Evolutionary conservation across 2,797 vertebrate genomes (phyloP).

Genomic region (Manis pentadactyla): DNA sequence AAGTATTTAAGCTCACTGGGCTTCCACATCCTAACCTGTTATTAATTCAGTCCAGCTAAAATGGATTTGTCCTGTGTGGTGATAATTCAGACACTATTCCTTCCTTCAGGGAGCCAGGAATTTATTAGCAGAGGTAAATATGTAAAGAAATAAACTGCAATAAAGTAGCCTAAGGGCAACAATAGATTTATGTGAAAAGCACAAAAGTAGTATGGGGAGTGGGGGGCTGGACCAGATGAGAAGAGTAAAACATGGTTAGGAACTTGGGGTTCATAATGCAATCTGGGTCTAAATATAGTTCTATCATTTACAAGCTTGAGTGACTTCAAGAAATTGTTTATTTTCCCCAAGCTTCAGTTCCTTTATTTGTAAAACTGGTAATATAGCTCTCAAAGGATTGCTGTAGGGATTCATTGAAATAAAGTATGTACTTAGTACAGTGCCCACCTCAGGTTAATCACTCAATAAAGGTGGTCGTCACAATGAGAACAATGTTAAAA

Average conservation of each 20-base stretch:
- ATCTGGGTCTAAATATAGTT: background rate
- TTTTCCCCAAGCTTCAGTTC: background rate
- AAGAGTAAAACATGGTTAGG: background rate
- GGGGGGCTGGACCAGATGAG: background rate
- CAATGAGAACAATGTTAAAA: background rate
- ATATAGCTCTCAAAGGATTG: slow-evolving; percentile 29
- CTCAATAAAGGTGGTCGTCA: background rate
- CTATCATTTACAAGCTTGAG: background rate
- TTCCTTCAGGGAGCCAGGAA: background rate
- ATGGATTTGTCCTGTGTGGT: background rate
- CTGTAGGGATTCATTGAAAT: background rate
- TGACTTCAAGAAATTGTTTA: background rate
- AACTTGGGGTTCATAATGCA: background rate
- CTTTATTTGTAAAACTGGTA: slow-evolving; percentile 29
- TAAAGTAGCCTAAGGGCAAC: background rate
- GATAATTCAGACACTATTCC: background rate
- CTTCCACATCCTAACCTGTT: background rate
- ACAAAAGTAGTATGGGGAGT: background rate
- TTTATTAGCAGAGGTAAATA: background rate
- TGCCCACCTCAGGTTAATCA: background rate
- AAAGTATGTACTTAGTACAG: background rate
- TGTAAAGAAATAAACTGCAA: background rate
- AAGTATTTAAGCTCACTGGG: background rate
- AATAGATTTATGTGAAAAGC: background rate
- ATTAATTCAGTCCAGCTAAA: background rate